Evolutionary conservation across 2,113 vertebrate species (phyloP).

Genomic region (Epinephelus cyanopodus): DNA sequence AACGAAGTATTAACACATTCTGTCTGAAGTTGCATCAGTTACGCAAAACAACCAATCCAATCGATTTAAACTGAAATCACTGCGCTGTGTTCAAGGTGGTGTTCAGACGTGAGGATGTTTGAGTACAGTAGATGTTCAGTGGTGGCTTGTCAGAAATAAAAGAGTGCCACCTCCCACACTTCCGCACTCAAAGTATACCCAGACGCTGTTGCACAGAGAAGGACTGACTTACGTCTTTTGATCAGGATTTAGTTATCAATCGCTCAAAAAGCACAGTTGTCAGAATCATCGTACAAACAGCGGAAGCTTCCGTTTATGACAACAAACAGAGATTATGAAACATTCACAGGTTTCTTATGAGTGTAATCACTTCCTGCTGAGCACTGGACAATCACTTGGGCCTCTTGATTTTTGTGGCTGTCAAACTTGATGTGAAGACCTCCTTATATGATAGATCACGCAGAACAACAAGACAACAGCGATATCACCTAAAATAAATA

Average conservation of each 20-base stretch:
- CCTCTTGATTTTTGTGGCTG: neutral
- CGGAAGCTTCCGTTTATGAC: neutral
- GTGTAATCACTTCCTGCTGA: neutral
- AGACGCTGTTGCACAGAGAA: conserved; percentile 1
- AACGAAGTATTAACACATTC: neutral
- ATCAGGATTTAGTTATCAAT: conserved; percentile 21
- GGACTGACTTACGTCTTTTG: neutral
- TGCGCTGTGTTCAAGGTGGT: neutral
- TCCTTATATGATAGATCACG: neutral
- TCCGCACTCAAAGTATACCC: conserved; percentile 24
- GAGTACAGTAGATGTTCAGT: conserved; percentile 9
- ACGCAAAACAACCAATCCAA: neutral
- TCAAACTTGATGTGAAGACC: neutral
- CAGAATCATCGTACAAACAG: neutral
- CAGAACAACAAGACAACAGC: too few species aligned
- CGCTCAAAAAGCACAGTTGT: neutral
- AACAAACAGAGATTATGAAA: neutral
- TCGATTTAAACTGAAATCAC: neutral
- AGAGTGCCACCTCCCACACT: conserved; percentile 60
- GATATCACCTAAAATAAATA: neutral
- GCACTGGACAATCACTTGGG: neutral
- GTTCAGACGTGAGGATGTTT: neutral
- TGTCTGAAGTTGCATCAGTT: neutral
- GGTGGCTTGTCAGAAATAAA: conserved; percentile 56
- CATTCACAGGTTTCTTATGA: neutral